Evolutionary conservation across 2,113 vertebrate species (phyloP).

Genomic region (Thermophis baileyi): DNA sequence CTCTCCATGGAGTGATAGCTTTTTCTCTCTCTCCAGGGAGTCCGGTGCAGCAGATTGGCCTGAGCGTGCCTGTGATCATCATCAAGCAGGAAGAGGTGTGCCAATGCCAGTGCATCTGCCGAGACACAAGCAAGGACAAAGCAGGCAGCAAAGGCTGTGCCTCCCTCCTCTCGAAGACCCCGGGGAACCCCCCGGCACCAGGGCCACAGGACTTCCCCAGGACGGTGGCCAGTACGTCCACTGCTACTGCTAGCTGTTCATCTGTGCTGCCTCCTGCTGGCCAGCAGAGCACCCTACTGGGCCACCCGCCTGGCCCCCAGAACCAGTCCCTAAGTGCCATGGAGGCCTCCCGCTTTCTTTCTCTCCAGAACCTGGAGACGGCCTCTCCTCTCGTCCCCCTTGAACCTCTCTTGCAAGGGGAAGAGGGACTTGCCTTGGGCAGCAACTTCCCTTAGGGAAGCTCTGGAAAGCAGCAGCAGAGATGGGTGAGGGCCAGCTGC

Average conservation of each 20-base stretch:
- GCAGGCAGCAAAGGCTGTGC: slow-evolving; percentile 67
- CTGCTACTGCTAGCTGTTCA: slow-evolving; percentile 12
- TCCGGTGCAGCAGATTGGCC: slow-evolving; percentile 93
- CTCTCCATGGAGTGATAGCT: not conserved
- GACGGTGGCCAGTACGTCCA: slow-evolving; percentile 40
- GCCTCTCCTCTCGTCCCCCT: slow-evolving; percentile 74
- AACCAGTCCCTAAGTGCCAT: slow-evolving; percentile 82
- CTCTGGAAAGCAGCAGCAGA: slow-evolving; percentile 41
- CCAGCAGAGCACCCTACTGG: slow-evolving; percentile 61
- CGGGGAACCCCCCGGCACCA: slow-evolving; percentile 56
- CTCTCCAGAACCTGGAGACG: slow-evolving; percentile 84
- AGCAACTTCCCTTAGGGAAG: slow-evolving; percentile 71
- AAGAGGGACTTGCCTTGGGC: slow-evolving; percentile 81
- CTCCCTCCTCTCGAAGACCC: slow-evolving; percentile 58
- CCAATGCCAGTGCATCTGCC: slow-evolving; percentile 96
- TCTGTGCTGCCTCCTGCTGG: slow-evolving; percentile 64
- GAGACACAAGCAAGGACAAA: slow-evolving; percentile 86
- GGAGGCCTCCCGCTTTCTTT: slow-evolving; percentile 89
- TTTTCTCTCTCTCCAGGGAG: slow-evolving; percentile 77
- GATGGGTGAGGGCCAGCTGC: slow-evolving; percentile 17
- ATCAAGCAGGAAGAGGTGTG: slow-evolving; percentile 99
- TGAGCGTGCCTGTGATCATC: slow-evolving; percentile 97
- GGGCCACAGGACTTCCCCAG: slow-evolving; percentile 65
- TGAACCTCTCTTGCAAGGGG: slow-evolving; percentile 87
- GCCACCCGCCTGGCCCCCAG: slow-evolving; percentile 66